Evolutionary conservation across 1,140 invertebrate species (phyloP).

Genomic region (Tetramorium alpestre): DNA sequence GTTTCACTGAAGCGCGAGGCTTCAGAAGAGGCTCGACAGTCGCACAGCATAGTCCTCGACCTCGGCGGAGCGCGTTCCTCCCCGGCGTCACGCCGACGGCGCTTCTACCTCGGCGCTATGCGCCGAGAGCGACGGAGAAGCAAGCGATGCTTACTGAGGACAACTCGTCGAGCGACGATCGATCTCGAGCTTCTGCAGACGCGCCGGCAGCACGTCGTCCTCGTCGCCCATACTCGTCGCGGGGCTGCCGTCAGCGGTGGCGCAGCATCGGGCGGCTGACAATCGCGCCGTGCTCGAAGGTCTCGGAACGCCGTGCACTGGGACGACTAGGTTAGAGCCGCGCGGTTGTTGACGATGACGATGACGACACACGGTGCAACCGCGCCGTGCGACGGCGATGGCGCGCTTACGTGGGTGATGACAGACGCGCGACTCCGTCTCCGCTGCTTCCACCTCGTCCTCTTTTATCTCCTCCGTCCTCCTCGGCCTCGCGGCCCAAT

Average conservation of each 20-base stretch:
- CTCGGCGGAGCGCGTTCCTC: neutral
- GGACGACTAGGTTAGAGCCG: conserved; percentile 64
- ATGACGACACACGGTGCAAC: conserved; percentile 48
- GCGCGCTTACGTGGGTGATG: conserved; percentile 28
- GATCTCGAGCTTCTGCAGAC: conserved; percentile 83
- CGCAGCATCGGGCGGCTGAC: conserved; percentile 69
- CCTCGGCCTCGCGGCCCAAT: too few relatives aligned
- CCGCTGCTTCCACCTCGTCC: neutral
- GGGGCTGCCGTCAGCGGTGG: conserved; percentile 65
- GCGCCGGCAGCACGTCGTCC: conserved; percentile 77
- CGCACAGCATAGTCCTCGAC: neutral
- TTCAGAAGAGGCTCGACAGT: too few relatives aligned
- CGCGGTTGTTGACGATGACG: neutral
- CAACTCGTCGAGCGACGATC: conserved; percentile 74
- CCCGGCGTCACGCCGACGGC: neutral
- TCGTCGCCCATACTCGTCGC: conserved; percentile 81
- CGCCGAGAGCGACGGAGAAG: neutral
- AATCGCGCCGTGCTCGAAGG: conserved; percentile 59
- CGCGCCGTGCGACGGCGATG: neutral
- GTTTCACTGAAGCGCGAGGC: too few relatives aligned
- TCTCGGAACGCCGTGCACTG: neutral
- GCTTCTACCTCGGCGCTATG: too few relatives aligned
- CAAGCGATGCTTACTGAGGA: conserved; percentile 75
- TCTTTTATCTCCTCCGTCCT: neutral
- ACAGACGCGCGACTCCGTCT: neutral